A percentile compares a stretch with the other conserved stretches of the same genome.
phyloP scores from a whole-genome alignment of 2,888 invertebrate genomes.

The Morpho deidamia region DNA sequence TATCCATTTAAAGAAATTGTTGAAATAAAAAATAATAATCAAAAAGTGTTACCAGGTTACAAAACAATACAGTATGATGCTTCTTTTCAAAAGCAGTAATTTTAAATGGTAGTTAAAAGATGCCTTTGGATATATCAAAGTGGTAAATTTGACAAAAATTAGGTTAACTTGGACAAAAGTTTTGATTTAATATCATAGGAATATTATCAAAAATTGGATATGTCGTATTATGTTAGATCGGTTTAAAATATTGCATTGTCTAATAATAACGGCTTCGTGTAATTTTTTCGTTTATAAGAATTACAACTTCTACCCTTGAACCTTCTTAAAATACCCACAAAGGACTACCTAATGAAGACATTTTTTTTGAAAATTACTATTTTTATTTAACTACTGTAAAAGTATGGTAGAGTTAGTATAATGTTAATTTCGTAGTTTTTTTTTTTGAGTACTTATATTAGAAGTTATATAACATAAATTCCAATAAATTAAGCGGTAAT shows the following conservation, averaged over 20 bases:
- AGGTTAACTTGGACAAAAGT: constrained; percentile 40
- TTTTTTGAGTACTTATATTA: constrained; percentile 34
- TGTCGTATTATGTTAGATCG: constrained; percentile 59
- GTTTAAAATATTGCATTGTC: constrained; percentile 64
- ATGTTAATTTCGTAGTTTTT: constrained; percentile 47
- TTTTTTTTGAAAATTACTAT: constrained; percentile 58
- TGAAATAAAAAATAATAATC: neutral
- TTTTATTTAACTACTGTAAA: constrained; percentile 58
- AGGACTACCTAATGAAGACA: constrained; percentile 67
- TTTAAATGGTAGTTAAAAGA: constrained; percentile 11
- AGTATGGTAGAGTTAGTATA: constrained; percentile 65
- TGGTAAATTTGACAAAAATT: constrained; percentile 40
- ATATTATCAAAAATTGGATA: constrained; percentile 66
- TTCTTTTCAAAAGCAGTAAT: constrained; percentile 11
- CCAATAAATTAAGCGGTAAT: constrained; percentile 41
- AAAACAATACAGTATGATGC: constrained; percentile 1
- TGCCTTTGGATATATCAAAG: constrained; percentile 24
- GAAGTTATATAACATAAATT: constrained; percentile 62
- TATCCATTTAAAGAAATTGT: too few species aligned
- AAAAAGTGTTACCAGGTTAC: constrained; percentile 11
- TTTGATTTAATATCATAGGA: constrained; percentile 50
- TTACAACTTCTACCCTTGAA: constrained; percentile 41
- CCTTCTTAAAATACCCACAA: constrained; percentile 48
- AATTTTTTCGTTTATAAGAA: constrained; percentile 28
- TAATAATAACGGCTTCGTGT: constrained; percentile 59